A percentile compares a stretch with the other conserved stretches of the same genome.
These are phyloP conservation scores for Camptogramma bilineatum DNA, from an alignment of 2,888 invertebrate genomes.

Conservation along the genomic window DNA sequence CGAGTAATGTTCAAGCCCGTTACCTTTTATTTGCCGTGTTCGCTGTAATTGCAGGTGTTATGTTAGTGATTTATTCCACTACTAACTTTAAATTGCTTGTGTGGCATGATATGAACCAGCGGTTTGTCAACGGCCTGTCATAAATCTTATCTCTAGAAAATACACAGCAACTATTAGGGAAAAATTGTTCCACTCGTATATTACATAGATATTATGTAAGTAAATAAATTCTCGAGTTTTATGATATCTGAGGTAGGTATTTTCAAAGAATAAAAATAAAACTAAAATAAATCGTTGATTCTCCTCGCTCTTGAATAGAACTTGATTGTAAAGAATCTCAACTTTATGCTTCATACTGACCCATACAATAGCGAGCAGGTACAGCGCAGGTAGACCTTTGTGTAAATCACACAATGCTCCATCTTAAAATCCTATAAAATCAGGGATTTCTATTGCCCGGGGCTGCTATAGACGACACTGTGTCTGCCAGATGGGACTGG, in stretches of 20 bases:
- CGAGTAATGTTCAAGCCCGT: conserved; percentile 44
- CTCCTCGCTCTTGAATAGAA: conserved; percentile 35
- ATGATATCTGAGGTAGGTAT: background rate
- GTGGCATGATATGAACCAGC: conserved; percentile 9
- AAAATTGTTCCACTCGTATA: background rate
- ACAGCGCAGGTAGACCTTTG: conserved; percentile 60
- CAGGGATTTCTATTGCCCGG: conserved; percentile 57
- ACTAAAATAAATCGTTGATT: conserved; percentile 28
- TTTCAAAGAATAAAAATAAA: conserved; percentile 5
- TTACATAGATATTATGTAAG: too few species aligned
- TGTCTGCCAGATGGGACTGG: conserved; percentile 75
- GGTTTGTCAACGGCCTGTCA: background rate
- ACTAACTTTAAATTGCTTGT: conserved; percentile 21
- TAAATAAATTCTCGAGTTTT: background rate
- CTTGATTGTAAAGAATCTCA: conserved; percentile 37
- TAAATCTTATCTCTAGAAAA: background rate
- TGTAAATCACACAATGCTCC: conserved; percentile 45
- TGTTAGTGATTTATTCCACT: conserved; percentile 18
- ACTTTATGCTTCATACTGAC: conserved; percentile 29
- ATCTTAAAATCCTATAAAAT: conserved; percentile 42
- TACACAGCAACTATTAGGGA: background rate
- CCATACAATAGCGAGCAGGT: conserved; percentile 53
- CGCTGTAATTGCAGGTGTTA: conserved; percentile 32
- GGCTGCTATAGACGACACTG: conserved; percentile 63
- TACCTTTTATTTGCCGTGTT: conserved; percentile 46